phyloP scores from a whole-genome alignment of 2,113 vertebrate genomes.

The Rhinolophus sinicus region DNA sequence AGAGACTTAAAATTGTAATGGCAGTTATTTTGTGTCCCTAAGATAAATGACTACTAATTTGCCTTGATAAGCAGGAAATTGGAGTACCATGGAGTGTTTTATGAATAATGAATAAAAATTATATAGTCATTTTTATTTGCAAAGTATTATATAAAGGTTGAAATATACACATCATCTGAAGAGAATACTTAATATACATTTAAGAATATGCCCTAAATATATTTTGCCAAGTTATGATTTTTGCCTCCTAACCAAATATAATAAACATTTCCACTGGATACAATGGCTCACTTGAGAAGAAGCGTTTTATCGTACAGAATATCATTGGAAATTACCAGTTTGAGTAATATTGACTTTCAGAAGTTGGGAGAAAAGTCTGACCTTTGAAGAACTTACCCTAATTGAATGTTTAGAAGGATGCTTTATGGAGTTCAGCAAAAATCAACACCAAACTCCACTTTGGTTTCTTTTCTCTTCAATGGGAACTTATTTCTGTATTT shows the following conservation, averaged over 20 bases:
- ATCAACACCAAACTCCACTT: neutral
- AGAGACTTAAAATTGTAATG: constrained; percentile 16
- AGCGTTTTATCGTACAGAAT: neutral
- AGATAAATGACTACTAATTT: constrained; percentile 32
- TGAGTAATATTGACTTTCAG: constrained; percentile 35
- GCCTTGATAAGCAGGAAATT: neutral
- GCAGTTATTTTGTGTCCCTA: neutral
- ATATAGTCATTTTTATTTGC: constrained; percentile 34
- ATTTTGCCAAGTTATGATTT: neutral
- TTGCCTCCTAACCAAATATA: neutral
- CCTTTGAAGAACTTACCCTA: constrained; percentile 36
- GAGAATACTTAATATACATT: neutral
- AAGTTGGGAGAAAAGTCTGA: constrained; percentile 13
- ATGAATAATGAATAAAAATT: constrained; percentile 23
- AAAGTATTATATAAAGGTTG: constrained; percentile 23
- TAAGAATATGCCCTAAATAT: neutral
- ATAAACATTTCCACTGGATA: neutral
- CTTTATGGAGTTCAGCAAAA: neutral
- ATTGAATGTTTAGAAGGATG: neutral
- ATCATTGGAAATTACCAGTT: neutral
- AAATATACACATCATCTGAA: constrained; percentile 40
- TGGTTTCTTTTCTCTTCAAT: neutral
- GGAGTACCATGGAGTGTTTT: neutral
- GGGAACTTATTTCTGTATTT: neutral
- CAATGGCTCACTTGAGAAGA: neutral